phyloP scores from a whole-genome alignment of 2,797 vertebrate species.

The Mormyrops boulengeri region DNA sequence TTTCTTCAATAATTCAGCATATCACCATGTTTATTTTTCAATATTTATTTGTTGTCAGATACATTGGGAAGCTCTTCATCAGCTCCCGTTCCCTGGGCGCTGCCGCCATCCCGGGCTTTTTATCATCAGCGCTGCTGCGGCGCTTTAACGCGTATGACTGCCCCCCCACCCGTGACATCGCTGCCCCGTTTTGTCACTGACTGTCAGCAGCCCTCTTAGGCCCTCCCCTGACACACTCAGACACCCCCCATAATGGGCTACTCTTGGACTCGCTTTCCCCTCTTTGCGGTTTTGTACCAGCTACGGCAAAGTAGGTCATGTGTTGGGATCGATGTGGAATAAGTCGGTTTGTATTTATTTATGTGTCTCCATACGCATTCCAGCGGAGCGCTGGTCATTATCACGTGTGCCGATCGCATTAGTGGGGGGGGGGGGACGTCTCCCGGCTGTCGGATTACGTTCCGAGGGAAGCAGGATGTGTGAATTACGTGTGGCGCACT shows the following conservation, averaged over 20 bases:
- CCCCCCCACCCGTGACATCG: not conserved
- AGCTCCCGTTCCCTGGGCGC: constrained; percentile 51
- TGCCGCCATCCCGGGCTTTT: not conserved
- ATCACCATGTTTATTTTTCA: constrained; percentile 63
- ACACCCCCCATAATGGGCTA: not conserved
- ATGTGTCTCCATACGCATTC: constrained; percentile 13
- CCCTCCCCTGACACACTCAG: not conserved
- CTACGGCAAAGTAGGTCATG: constrained; percentile 58
- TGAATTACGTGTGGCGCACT: not conserved
- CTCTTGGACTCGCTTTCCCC: not conserved
- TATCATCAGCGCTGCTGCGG: not conserved
- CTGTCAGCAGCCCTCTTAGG: not conserved
- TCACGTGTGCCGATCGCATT: constrained; percentile 14
- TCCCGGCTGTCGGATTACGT: not conserved
- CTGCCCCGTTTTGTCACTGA: not conserved
- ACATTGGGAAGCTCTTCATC: constrained; percentile 65
- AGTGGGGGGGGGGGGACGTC: constrained; percentile 9
- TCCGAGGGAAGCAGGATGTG: not conserved
- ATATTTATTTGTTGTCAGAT: constrained; percentile 69
- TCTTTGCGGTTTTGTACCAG: constrained; percentile 32
- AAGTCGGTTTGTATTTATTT: constrained; percentile 16
- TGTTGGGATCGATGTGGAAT: constrained; percentile 51
- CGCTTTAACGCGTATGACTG: not conserved
- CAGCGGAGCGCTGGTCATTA: constrained; percentile 27
- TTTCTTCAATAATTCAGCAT: constrained; percentile 55